Percentiles rank a stretch among this genome's conserved stretches.
phyloP scores from a whole-genome alignment of 2,113 vertebrate genomes.

The Cephalopholis sonnerati region DNA sequence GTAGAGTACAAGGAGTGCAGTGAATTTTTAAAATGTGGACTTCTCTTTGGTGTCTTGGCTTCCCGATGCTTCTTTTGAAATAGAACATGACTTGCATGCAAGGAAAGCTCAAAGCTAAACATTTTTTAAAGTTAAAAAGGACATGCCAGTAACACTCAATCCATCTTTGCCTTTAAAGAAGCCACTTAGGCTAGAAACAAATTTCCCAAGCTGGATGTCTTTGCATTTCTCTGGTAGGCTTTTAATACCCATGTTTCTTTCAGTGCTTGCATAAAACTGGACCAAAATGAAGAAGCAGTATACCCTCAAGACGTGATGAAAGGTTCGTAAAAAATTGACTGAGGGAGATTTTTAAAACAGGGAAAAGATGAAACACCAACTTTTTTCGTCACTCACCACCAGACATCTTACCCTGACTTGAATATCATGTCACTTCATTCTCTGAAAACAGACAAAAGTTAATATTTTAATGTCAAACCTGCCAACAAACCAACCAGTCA shows the following conservation, averaged over 20 bases:
- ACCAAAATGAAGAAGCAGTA: not conserved
- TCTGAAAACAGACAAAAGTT: not conserved
- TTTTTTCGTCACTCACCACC: not conserved
- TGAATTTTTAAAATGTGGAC: conserved; percentile 18
- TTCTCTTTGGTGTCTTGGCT: conserved; percentile 17
- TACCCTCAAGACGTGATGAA: not conserved
- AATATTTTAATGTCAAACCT: not conserved
- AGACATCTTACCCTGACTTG: not conserved
- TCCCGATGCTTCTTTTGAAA: not conserved
- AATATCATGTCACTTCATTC: not conserved
- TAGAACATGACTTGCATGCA: not conserved
- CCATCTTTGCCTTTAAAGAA: not conserved
- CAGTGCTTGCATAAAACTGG: not conserved
- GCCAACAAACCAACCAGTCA: not conserved
- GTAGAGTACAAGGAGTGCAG: conserved; percentile 12
- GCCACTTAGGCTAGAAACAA: not conserved
- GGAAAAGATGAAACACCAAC: not conserved
- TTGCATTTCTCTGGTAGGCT: not conserved
- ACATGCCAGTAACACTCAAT: not conserved
- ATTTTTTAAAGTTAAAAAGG: not conserved
- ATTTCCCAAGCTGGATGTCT: not conserved
- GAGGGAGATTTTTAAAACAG: not conserved
- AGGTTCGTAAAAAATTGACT: not conserved
- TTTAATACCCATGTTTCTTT: not conserved
- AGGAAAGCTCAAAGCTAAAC: not conserved